These are phyloP conservation scores for Pangasius krempfi DNA, from an alignment of 2,797 vertebrate species.

Conservation along the genomic window DNA sequence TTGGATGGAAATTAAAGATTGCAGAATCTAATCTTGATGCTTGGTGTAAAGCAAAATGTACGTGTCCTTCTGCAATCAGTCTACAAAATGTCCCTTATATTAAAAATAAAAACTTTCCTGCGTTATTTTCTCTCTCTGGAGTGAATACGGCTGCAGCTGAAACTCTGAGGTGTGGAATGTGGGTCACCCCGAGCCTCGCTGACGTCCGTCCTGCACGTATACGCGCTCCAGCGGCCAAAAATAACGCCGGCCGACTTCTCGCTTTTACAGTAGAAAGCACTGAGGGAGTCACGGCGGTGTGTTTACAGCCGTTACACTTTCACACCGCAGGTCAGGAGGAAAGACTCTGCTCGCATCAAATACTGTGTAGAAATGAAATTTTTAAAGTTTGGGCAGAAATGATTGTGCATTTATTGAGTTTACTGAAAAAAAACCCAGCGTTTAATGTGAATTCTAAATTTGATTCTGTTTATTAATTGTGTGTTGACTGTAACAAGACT, in stretches of 20 bases:
- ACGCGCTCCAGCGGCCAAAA: conserved; percentile 21
- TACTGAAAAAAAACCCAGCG: neutral
- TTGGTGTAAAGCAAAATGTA: too few relatives aligned
- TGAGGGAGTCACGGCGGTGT: neutral
- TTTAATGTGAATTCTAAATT: neutral
- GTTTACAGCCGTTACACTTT: neutral
- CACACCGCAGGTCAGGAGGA: neutral
- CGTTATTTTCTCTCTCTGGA: conserved; percentile 7
- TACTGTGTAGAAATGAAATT: neutral
- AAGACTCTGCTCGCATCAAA: neutral
- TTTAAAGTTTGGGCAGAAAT: neutral
- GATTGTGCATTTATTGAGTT: neutral
- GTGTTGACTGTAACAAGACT: neutral
- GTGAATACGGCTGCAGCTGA: conserved; percentile 1
- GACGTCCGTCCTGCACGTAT: conserved; percentile 24
- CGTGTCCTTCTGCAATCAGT: neutral
- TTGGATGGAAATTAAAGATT: too few relatives aligned
- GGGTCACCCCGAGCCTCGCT: conserved; percentile 44
- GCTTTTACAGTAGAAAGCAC: neutral
- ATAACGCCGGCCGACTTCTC: conserved; percentile 32
- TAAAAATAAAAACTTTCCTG: neutral
- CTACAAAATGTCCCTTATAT: neutral
- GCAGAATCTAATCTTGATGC: too few relatives aligned
- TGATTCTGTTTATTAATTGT: neutral
- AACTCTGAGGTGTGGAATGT: conserved; percentile 46